Evolutionary conservation across 35 echinoderm and acorn worm species (phyloP), one percentile per base, ranked within the genome.

Genomic region (Hemicentrotus pulcherrimus): DNA sequence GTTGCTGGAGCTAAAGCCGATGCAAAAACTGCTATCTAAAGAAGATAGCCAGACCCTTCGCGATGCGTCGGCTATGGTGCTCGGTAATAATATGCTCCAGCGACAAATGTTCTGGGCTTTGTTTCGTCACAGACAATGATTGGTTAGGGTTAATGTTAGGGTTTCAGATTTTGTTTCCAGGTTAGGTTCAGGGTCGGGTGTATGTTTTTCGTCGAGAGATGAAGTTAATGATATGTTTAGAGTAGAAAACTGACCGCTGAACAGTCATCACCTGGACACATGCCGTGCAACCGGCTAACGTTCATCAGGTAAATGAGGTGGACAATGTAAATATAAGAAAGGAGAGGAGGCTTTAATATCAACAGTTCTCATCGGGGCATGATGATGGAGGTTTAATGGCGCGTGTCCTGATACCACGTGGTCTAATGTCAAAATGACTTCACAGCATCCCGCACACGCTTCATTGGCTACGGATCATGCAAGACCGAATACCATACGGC

Each of bases 361-460:
- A 78, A 78, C 65, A 78, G 65, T 78, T 78, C 22, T 78, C 65
- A 78, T 28, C 65, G 24, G 65, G 7, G 65, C 65, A 78, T 78
- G 65, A 78, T 78, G 65, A 78, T 78, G 4, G 19, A 78, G 65
- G 65, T 78, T 22, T 22, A 78, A 78, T 78, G 65, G 65, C 9
- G 65, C 65, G 9, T 78, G 65, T 6, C 6, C 65, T 28, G 65
- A n/a, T 28, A 78, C 22, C 65, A 78, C 65, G 65, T 78, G 65
- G 65, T 78, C 65, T 78, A 78, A n/a, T 78, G 65, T 78, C 65
- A 78, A 78, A 78, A 78, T 78, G 65, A 78, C 65, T 78, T 78
- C 65, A 78, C 65, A 24, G 65, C 65, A 78, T 78, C 61, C 16
- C 65, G 15, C 28, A 6, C 65, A 78, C 65, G 65, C 65, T 22